Conservation (phyloP, 2,797 vertebrate species). For the Phoxinus dragarum region DNA sequence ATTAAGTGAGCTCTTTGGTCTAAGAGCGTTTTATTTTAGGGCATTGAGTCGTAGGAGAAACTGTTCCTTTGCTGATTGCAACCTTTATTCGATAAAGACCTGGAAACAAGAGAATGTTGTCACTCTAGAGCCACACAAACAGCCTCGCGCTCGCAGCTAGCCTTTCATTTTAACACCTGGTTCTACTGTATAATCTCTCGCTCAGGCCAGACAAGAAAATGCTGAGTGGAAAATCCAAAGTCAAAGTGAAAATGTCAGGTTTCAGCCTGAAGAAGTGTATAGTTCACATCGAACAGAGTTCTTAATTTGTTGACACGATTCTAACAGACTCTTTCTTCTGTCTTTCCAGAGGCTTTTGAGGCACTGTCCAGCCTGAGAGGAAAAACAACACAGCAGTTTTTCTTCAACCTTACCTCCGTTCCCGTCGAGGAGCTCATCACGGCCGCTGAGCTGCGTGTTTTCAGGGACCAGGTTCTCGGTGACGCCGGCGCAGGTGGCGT, state of each 20-base stretch:
- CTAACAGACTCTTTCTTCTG: slow-evolving; percentile 54
- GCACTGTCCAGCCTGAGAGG: slow-evolving; percentile 88
- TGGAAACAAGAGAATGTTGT: slow-evolving; percentile 55
- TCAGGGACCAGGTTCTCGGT: slow-evolving; percentile 89
- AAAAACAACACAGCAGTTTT: slow-evolving; percentile 92
- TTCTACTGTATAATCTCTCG: slow-evolving; percentile 43
- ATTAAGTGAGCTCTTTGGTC: slow-evolving; percentile 76
- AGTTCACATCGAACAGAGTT: neutral
- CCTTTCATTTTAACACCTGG: slow-evolving; percentile 61
- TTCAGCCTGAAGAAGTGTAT: slow-evolving; percentile 22
- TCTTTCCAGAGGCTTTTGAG: slow-evolving; percentile 88
- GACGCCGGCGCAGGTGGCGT: slow-evolving; percentile 78
- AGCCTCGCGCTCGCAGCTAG: slow-evolving; percentile 39
- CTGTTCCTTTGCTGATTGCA: slow-evolving; percentile 64
- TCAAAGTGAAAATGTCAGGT: slow-evolving; percentile 37
- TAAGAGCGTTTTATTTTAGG: slow-evolving; percentile 77
- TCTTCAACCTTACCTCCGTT: slow-evolving; percentile 96
- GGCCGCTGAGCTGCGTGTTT: slow-evolving; percentile 95
- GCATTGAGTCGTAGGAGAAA: slow-evolving; percentile 71
- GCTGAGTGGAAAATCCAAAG: slow-evolving; percentile 44
- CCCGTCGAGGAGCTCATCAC: slow-evolving; percentile 92
- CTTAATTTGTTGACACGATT: neutral
- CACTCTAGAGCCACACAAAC: slow-evolving; percentile 47
- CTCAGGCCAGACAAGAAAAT: slow-evolving; percentile 42
- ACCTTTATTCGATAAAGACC: slow-evolving; percentile 50